Conservation (phyloP, 2,797 vertebrate species). For the Lutjanus argentimaculatus region DNA sequence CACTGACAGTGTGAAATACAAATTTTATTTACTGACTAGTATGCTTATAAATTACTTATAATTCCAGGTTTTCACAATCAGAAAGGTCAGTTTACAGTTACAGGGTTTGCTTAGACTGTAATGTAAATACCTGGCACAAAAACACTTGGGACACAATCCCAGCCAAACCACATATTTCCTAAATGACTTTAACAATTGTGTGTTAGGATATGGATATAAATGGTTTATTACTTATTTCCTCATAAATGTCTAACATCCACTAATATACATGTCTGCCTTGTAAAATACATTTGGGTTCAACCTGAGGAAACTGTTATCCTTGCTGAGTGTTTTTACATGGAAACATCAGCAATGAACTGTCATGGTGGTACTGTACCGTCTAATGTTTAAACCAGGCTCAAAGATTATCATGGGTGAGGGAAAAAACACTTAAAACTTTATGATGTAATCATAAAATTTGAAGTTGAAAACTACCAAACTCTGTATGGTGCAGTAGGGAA, state of each 20-base stretch:
- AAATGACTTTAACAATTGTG: conserved; percentile 26
- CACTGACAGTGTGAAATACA: not conserved
- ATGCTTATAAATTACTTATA: not conserved
- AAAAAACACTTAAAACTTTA: not conserved
- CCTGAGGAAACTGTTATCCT: not conserved
- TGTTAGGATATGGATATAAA: conserved; percentile 13
- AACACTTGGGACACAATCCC: not conserved
- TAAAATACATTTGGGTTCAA: not conserved
- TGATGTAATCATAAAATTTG: not conserved
- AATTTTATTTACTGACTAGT: too few species aligned
- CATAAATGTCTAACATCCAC: conserved; percentile 14
- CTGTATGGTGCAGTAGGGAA: not conserved
- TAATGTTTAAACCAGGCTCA: not conserved
- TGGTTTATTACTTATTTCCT: conserved; percentile 20
- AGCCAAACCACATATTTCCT: conserved; percentile 18
- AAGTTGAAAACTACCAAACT: conserved; percentile 5
- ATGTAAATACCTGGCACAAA: conserved; percentile 6
- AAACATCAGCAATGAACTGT: not conserved
- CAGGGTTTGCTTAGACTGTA: not conserved
- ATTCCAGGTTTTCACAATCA: not conserved
- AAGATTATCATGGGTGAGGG: not conserved
- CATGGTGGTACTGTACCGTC: not conserved
- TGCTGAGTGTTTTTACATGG: conserved; percentile 11
- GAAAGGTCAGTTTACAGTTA: not conserved
- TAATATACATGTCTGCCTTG: conserved; percentile 1